A percentile compares a stretch with the other conserved stretches of the same genome.
Conservation (phyloP, 2,888 invertebrate genomes). For the Leptopterna dolabrata region DNA sequence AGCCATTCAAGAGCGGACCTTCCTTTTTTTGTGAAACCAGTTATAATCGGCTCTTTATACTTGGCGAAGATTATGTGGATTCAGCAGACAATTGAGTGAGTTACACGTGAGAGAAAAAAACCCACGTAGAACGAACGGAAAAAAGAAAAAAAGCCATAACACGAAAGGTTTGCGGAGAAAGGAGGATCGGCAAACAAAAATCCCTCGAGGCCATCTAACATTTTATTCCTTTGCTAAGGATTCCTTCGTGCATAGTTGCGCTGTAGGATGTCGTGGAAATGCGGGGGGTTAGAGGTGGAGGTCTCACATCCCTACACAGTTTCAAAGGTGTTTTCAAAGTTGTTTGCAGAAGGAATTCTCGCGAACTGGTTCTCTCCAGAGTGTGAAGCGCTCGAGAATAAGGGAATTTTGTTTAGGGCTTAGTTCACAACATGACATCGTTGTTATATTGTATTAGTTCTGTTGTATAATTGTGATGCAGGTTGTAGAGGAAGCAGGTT, state of each 20-base stretch:
- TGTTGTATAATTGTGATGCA: too few species aligned
- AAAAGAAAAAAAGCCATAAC: neutral
- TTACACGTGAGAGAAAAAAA: neutral
- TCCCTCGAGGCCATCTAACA: neutral
- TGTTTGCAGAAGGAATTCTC: neutral
- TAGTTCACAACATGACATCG: too few species aligned
- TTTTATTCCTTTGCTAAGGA: neutral
- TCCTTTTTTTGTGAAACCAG: too few species aligned
- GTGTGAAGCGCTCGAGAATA: too few species aligned
- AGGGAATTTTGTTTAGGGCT: too few species aligned
- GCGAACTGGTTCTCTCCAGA: too few species aligned
- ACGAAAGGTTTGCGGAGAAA: neutral
- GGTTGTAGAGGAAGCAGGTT: too few species aligned
- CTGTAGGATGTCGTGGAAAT: too few species aligned
- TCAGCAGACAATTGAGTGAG: neutral
- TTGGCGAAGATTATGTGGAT: neutral
- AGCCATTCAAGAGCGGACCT: too few species aligned
- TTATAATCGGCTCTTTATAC: too few species aligned
- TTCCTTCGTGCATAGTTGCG: neutral
- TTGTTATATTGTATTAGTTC: too few species aligned
- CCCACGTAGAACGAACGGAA: neutral
- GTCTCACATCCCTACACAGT: neutral
- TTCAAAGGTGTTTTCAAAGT: neutral
- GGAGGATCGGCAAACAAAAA: neutral
- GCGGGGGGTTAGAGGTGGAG: too few species aligned